phyloP scores from a whole-genome alignment of 2,113 vertebrate genomes.

The Tetrao urogallus region DNA sequence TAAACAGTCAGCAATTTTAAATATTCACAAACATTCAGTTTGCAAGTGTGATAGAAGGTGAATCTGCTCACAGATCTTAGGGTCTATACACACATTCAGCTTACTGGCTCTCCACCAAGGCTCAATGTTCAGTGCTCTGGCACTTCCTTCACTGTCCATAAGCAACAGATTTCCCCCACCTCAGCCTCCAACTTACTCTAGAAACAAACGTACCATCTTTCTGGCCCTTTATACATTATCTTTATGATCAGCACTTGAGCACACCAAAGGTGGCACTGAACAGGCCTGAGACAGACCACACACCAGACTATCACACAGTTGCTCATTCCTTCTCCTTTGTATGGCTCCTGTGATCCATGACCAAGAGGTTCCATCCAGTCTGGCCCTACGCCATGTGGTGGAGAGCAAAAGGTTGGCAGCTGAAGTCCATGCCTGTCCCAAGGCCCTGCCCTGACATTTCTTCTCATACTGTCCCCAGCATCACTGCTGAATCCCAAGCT shows the following conservation, averaged over 20 bases:
- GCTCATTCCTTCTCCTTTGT: not conserved
- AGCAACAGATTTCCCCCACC: not conserved
- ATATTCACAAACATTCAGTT: conserved; percentile 1
- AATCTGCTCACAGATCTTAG: not conserved
- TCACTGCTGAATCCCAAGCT: not conserved
- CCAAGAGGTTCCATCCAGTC: not conserved
- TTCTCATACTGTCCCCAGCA: not conserved
- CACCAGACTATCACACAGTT: not conserved
- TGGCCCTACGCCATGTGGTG: not conserved
- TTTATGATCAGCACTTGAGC: not conserved
- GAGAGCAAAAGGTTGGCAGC: not conserved
- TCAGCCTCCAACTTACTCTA: not conserved
- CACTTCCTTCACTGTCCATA: not conserved
- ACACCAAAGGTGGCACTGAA: not conserved
- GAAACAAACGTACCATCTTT: not conserved
- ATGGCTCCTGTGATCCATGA: not conserved
- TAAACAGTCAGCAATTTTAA: not conserved
- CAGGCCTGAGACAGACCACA: not conserved
- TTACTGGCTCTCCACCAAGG: not conserved
- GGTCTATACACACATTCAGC: not conserved
- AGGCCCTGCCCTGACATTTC: not conserved
- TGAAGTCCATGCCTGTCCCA: not conserved
- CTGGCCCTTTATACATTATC: not conserved
- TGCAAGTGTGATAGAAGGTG: not conserved
- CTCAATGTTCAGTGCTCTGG: not conserved